Evolutionary conservation across 2,888 invertebrate genomes (phyloP).

Genomic region (Willowsia nigromaculata): DNA sequence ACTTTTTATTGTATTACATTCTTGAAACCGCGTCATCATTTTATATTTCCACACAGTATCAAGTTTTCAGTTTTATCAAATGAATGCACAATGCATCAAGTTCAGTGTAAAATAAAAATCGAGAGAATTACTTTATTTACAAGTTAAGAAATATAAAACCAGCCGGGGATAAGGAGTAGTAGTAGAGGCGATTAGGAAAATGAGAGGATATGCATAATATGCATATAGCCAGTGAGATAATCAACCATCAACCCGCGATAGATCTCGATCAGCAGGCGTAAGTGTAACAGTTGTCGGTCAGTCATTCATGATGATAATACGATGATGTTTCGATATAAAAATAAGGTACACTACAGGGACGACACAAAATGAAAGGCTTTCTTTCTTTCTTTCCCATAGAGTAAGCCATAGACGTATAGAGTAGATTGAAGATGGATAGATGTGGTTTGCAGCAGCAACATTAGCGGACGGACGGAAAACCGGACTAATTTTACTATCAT

Average conservation of each 20-base stretch:
- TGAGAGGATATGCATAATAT: conserved; percentile 27
- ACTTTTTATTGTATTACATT: conserved; percentile 43
- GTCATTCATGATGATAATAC: conserved; percentile 31
- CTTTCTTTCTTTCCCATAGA: conserved; percentile 30
- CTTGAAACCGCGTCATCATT: conserved; percentile 47
- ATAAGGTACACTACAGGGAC: neutral
- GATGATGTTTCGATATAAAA: conserved; percentile 15
- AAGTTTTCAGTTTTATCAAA: conserved; percentile 31
- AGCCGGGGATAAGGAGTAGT: neutral
- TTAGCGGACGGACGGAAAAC: conserved; percentile 52
- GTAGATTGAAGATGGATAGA: conserved; percentile 30
- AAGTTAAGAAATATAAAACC: conserved; percentile 47
- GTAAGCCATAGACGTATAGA: conserved; percentile 33
- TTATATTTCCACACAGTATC: conserved; percentile 2
- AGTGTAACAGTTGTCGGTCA: conserved; percentile 53
- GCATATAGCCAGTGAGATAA: neutral
- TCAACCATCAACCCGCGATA: neutral
- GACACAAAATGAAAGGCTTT: conserved; percentile 21
- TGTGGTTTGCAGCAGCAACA: neutral
- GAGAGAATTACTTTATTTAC: conserved; percentile 58
- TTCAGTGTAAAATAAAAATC: conserved; percentile 31
- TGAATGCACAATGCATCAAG: conserved; percentile 3
- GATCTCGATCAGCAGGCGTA: conserved; percentile 29
- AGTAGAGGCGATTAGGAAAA: neutral
- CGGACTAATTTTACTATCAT: conserved; percentile 68